Evolutionary conservation across 2,888 invertebrate genomes (phyloP).

Genomic region (Drosophila mimica): DNA sequence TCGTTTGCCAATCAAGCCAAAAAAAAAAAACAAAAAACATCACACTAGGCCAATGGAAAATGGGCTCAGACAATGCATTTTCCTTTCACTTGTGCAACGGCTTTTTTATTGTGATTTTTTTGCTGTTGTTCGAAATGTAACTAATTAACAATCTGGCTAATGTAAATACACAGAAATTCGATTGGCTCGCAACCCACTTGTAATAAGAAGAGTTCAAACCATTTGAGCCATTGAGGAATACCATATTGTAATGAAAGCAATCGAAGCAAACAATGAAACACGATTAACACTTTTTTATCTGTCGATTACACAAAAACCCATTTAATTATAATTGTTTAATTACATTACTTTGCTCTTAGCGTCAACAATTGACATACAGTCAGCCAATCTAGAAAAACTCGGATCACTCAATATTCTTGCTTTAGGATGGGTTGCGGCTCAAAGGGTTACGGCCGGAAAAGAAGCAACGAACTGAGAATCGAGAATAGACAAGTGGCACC

Average conservation of each 20-base stretch:
- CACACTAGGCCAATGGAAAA: constrained; percentile 30
- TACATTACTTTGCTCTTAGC: not conserved
- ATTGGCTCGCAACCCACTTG: constrained; percentile 1
- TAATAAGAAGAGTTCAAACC: not conserved
- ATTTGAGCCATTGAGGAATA: not conserved
- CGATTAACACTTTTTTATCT: not conserved
- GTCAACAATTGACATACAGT: not conserved
- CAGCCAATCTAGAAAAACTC: not conserved
- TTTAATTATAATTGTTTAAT: not conserved
- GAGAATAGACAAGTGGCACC: not conserved
- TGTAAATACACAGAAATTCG: not conserved
- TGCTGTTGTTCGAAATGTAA: not conserved
- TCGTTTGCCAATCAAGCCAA: constrained; percentile 35
- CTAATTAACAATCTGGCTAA: not conserved
- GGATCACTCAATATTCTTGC: not conserved
- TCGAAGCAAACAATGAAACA: not conserved
- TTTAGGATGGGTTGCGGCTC: not conserved
- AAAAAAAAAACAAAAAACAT: not conserved
- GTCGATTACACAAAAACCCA: not conserved
- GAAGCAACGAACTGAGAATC: not conserved
- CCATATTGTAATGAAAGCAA: not conserved
- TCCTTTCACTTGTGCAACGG: constrained; percentile 15
- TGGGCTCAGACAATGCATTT: not conserved
- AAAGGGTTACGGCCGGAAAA: not conserved
- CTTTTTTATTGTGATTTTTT: not conserved